Conservation (phyloP, 2,888 invertebrate species). For the Hoplodrina ambigua region DNA sequence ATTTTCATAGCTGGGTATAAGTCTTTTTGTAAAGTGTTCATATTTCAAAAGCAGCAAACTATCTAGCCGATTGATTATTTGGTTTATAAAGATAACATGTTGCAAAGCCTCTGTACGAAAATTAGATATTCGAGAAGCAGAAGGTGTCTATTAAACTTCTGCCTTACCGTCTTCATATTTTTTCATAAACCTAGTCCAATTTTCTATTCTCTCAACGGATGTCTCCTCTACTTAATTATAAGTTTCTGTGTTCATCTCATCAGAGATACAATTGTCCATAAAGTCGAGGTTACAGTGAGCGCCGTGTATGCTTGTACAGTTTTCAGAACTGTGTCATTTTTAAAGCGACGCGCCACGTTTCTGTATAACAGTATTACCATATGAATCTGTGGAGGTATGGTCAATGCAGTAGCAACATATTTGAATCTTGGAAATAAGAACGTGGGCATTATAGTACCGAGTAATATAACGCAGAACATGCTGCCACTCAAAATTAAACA, state of each 20-base stretch:
- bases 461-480: conserved; percentile 70
- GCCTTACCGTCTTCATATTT: background rate
- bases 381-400: conserved; percentile 78
- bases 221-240: background rate
- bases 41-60: background rate
- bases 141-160: background rate
- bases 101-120: too few species aligned
- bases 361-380: conserved; percentile 74
- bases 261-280: conserved; percentile 72
- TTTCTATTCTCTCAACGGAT: background rate
- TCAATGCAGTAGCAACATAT: conserved; percentile 70
- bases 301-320: conserved; percentile 69
- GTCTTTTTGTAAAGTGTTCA: background rate
- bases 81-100: too few species aligned
- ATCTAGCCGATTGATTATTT: background rate
- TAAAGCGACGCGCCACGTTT: conserved; percentile 60
- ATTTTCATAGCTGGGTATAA: conserved; percentile 8
- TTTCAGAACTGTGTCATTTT: conserved; percentile 69
- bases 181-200: background rate
- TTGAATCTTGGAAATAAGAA: conserved; percentile 73
- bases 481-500: conserved; percentile 65
- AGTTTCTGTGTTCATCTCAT: conserved; percentile 35
- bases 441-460: conserved; percentile 71
- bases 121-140: too few species aligned
- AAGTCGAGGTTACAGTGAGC: conserved; percentile 70